phyloP scores from a whole-genome alignment of 2,797 vertebrate genomes.

The Sparidentex hasta region DNA sequence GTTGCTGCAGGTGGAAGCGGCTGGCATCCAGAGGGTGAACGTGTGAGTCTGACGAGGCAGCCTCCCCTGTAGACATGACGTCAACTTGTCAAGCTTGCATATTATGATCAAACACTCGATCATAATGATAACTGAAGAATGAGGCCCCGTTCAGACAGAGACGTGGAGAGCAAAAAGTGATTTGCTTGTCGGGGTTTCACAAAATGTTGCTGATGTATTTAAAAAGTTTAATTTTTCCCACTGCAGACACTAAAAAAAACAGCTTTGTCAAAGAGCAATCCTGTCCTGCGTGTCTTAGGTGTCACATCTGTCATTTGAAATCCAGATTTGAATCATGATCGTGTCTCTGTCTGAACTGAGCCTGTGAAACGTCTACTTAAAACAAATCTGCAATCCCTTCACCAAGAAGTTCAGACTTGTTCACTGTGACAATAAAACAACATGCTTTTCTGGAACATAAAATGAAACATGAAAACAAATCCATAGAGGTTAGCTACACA shows the following conservation, averaged over 20 bases:
- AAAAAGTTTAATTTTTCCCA: neutral
- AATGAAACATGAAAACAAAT: constrained; percentile 50
- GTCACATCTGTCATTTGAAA: neutral
- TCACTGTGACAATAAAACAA: constrained; percentile 40
- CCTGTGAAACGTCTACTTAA: constrained; percentile 11
- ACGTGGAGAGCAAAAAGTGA: constrained; percentile 19
- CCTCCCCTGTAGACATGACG: constrained; percentile 83
- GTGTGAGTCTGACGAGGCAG: constrained; percentile 85
- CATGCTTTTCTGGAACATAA: constrained; percentile 66
- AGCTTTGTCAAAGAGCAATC: neutral
- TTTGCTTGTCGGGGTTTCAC: neutral
- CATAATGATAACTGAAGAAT: constrained; percentile 6
- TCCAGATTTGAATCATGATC: neutral
- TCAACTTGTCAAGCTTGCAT: constrained; percentile 15
- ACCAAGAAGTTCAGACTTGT: constrained; percentile 42
- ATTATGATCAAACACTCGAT: neutral
- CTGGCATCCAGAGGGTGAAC: constrained; percentile 88
- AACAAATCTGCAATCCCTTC: constrained; percentile 61
- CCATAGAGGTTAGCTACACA: constrained; percentile 73
- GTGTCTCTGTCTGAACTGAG: constrained; percentile 48
- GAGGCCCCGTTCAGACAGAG: constrained; percentile 55
- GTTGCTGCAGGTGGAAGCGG: constrained; percentile 91
- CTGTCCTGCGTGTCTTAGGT: neutral
- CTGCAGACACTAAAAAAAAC: neutral
- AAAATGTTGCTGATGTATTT: constrained; percentile 1